These are phyloP conservation scores for Pipistrellus nathusii DNA, from an alignment of 2,797 vertebrate genomes.

Conservation along the genomic window DNA sequence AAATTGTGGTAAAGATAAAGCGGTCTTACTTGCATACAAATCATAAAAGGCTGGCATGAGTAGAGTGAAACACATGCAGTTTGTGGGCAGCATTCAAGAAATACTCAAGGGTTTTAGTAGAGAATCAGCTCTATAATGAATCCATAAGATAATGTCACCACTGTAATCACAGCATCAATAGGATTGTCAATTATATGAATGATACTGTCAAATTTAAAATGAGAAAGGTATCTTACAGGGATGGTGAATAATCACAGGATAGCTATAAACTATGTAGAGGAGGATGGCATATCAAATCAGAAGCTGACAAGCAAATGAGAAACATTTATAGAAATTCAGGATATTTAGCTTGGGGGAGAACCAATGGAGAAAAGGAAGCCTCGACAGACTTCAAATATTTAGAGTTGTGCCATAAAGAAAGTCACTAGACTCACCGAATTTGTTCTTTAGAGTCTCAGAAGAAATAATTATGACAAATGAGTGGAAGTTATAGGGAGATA, in stretches of 20 bases:
- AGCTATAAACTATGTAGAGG: neutral
- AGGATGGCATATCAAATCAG: neutral
- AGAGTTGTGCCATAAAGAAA: neutral
- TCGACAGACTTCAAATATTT: neutral
- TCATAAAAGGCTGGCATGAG: neutral
- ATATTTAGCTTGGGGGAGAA: slow-evolving; percentile 41
- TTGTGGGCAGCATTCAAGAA: neutral
- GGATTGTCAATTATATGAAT: neutral
- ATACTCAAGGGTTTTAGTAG: neutral
- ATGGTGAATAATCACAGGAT: neutral
- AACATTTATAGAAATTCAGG: slow-evolving; percentile 52
- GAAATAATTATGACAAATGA: slow-evolving; percentile 42
- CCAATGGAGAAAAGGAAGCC: neutral
- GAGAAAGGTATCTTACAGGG: neutral
- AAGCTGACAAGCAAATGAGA: slow-evolving; percentile 48
- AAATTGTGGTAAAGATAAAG: neutral
- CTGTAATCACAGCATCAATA: neutral
- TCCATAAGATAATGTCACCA: neutral
- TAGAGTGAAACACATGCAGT: neutral
- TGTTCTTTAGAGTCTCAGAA: neutral
- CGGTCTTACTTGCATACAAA: neutral
- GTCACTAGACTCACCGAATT: neutral
- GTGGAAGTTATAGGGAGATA: neutral
- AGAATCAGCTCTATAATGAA: neutral
- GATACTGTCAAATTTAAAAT: neutral